Evolutionary conservation across 2,113 vertebrate species (phyloP).

Genomic region (Stercorarius parasiticus): DNA sequence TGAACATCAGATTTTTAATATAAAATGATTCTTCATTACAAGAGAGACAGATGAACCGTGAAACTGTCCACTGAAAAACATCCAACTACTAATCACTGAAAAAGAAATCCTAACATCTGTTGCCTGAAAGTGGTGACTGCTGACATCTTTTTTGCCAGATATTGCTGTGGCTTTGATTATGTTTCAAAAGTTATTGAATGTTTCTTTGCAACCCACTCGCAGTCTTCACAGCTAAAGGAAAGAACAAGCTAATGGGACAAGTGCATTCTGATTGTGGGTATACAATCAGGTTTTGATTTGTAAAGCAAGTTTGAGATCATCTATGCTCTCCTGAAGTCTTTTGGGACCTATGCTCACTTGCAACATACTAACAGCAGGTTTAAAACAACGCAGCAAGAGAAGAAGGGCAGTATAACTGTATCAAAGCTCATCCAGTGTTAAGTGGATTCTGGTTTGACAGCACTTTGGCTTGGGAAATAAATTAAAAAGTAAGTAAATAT

Average conservation of each 20-base stretch:
- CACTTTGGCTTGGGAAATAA: conserved; percentile 7
- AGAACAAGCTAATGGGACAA: neutral
- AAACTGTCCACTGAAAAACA: neutral
- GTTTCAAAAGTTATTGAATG: neutral
- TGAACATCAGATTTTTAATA: neutral
- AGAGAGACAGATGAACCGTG: neutral
- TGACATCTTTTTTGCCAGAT: neutral
- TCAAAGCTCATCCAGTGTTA: neutral
- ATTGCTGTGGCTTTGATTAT: neutral
- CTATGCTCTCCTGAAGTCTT: neutral
- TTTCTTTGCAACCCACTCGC: neutral
- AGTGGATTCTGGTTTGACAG: neutral
- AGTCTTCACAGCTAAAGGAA: neutral
- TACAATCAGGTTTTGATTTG: neutral
- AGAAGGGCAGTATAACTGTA: neutral
- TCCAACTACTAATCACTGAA: neutral
- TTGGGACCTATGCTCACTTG: neutral
- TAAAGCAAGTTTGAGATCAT: neutral
- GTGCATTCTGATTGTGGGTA: neutral
- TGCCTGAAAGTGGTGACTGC: neutral
- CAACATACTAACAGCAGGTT: neutral
- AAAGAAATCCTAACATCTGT: neutral
- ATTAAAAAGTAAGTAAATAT: neutral
- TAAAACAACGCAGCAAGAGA: neutral
- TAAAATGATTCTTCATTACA: neutral